Evolutionary conservation across 2,888 invertebrate genomes (phyloP).

Genomic region (Troglohyphantes excavatus): DNA sequence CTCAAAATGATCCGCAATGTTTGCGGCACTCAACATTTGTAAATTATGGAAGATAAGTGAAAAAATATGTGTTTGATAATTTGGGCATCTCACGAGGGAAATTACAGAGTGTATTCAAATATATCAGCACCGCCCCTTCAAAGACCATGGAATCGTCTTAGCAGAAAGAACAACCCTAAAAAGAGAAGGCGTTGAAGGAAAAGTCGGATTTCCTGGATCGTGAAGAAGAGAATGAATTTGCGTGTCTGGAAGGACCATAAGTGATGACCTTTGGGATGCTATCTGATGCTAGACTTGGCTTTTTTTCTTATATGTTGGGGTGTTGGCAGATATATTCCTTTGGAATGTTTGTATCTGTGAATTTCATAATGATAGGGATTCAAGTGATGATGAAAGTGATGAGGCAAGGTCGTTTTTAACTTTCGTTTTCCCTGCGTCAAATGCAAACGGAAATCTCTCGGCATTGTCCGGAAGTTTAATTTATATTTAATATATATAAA

Average conservation of each 20-base stretch:
- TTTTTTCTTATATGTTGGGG: neutral
- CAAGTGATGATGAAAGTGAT: no score
- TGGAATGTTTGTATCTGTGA: no score
- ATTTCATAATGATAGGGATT: no score
- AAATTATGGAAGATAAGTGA: neutral
- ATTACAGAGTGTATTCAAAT: neutral
- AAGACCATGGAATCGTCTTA: neutral
- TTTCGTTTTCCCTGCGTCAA: no score
- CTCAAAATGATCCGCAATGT: neutral
- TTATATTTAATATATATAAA: no score
- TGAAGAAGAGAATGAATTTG: neutral
- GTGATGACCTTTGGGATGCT: neutral
- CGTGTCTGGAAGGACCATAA: neutral
- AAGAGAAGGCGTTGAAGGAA: neutral
- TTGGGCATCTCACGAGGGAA: neutral
- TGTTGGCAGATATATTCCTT: neutral
- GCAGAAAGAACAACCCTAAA: neutral
- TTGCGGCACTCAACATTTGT: neutral
- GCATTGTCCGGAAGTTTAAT: no score
- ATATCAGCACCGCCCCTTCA: neutral
- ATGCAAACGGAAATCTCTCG: no score
- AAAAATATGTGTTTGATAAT: neutral
- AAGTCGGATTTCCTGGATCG: neutral
- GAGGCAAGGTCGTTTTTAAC: no score
- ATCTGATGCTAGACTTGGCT: neutral